Percentiles rank a stretch among this genome's conserved stretches.
Conservation (phyloP, 1,140 invertebrate genomes). For the Aporrectodea caliginosa region DNA sequence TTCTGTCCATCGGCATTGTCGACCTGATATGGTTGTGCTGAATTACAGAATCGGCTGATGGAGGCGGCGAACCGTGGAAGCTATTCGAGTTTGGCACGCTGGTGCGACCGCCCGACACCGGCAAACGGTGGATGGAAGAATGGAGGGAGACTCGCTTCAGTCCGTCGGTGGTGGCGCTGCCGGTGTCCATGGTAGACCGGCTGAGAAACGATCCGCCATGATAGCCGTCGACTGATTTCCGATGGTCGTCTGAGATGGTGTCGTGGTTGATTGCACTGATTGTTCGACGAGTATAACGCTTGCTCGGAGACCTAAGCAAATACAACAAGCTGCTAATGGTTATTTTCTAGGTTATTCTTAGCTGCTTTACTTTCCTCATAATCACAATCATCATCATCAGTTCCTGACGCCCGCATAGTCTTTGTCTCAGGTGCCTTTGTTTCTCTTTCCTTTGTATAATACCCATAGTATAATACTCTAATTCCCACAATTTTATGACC, state of each 20-base stretch:
- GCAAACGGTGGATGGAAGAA: background rate
- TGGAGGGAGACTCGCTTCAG: background rate
- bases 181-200: background rate
- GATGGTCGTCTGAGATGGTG: background rate
- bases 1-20: background rate
- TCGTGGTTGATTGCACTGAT: background rate
- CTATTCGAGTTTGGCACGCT: background rate
- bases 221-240: background rate
- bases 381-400: too few species aligned
- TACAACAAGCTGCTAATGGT: background rate
- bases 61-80: background rate
- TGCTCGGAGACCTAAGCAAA: background rate
- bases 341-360: too few species aligned
- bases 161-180: background rate
- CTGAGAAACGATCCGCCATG: background rate
- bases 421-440: too few species aligned
- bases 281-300: background rate
- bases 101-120: background rate
- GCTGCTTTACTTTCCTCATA: too few species aligned
- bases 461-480: too few species aligned
- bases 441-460: too few species aligned
- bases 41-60: background rate
- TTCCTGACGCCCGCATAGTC: too few species aligned
- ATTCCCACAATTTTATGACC: too few species aligned
- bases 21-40: background rate